Evolutionary conservation across 2,113 vertebrate genomes (phyloP).

Genomic region (Centropus unirufus): DNA sequence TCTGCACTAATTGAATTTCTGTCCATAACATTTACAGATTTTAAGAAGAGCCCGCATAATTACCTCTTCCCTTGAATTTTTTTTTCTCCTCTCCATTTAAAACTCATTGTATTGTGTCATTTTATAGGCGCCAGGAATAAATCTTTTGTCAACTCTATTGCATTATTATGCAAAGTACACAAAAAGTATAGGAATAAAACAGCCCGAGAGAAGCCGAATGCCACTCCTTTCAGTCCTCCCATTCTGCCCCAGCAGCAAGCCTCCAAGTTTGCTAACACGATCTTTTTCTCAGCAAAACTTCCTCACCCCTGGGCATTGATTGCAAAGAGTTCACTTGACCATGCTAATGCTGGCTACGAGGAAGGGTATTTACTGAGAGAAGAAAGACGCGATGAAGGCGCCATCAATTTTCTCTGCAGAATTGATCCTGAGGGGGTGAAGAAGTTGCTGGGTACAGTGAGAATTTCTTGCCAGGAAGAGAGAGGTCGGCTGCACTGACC

Average conservation of each 20-base stretch:
- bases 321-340: slow-evolving; percentile 43
- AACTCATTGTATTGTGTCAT: slow-evolving; percentile 69
- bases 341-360: neutral
- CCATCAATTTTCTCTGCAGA: slow-evolving; percentile 41
- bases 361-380: slow-evolving; percentile 7
- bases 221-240: slow-evolving; percentile 23
- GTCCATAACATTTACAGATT: slow-evolving; percentile 59
- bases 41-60: slow-evolving; percentile 59
- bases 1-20: slow-evolving; percentile 63
- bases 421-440: neutral
- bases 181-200: slow-evolving; percentile 50
- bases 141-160: slow-evolving; percentile 72
- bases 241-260: slow-evolving; percentile 16
- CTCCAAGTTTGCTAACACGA: slow-evolving; percentile 56
- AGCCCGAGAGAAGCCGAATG: neutral
- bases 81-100: slow-evolving; percentile 42
- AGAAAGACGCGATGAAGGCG: slow-evolving; percentile 26
- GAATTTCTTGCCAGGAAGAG: neutral
- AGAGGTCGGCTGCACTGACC: neutral
- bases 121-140: slow-evolving; percentile 67
- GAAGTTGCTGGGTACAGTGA: neutral
- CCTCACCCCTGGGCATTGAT: neutral
- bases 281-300: slow-evolving; percentile 37
- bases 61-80: slow-evolving; percentile 54
- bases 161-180: slow-evolving; percentile 74